A percentile compares a stretch with the other conserved stretches of the same genome.
Conservation (phyloP, 2,113 vertebrate species). For the Turnix velox region DNA sequence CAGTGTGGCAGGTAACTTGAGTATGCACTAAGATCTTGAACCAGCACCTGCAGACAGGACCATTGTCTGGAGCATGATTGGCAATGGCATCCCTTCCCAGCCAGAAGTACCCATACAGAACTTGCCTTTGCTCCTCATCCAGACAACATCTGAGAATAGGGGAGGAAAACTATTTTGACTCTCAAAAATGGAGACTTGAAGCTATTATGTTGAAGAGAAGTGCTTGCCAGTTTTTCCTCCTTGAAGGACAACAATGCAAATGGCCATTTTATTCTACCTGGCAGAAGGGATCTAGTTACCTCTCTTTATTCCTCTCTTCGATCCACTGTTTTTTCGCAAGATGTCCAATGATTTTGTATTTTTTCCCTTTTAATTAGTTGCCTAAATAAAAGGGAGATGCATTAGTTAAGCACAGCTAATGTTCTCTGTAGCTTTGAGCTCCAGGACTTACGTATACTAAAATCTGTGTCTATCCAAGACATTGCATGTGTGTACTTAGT, state of each 20-base stretch:
- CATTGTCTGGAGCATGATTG: neutral
- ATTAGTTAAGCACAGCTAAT: neutral
- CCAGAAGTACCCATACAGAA: neutral
- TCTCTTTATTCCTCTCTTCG: neutral
- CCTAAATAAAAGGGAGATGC: too few relatives aligned
- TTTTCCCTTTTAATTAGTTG: neutral
- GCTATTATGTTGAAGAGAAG: neutral
- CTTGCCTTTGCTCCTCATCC: neutral
- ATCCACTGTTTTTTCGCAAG: neutral
- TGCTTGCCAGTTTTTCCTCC: neutral
- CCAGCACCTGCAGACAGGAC: neutral
- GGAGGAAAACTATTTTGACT: neutral
- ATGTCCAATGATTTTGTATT: neutral
- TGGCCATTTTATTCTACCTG: neutral
- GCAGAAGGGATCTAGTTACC: neutral
- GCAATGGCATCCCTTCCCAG: neutral
- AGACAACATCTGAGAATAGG: neutral
- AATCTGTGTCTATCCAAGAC: neutral
- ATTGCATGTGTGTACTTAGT: fast-evolving
- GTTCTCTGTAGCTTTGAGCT: neutral
- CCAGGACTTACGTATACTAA: neutral
- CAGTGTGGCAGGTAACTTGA: neutral
- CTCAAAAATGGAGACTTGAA: neutral
- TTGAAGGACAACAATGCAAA: neutral
- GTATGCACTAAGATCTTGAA: neutral